phyloP scores from a whole-genome alignment of 2,888 invertebrate genomes.

The Torymus tubicola region DNA sequence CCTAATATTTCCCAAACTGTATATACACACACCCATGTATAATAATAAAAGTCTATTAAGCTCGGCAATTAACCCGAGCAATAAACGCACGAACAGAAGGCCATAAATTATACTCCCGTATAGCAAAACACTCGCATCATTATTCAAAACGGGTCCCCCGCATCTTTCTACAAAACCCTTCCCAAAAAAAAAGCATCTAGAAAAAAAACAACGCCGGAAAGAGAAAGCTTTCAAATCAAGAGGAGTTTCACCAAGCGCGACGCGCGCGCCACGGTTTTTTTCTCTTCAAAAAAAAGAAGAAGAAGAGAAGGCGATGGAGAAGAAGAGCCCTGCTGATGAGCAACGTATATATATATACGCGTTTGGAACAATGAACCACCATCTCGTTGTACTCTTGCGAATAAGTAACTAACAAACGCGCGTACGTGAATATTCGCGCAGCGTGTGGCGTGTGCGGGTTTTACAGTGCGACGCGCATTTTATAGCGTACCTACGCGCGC shows the following conservation, averaged over 20 bases:
- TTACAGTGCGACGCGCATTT: slow-evolving; percentile 28
- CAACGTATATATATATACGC: no score
- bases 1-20: no score
- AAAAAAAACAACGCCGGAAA: neutral
- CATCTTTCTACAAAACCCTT: slow-evolving; percentile 4
- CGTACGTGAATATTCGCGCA: slow-evolving; percentile 17
- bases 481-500: slow-evolving; percentile 41
- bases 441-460: slow-evolving; percentile 51
- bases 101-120: no score
- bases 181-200: neutral
- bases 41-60: neutral
- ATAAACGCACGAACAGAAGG: neutral
- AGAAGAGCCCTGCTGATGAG: no score
- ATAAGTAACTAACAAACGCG: no score
- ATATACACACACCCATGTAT: no score
- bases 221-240: slow-evolving; percentile 5
- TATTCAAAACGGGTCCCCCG: neutral
- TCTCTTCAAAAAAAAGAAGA: no score
- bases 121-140: neutral
- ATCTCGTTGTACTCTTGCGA: no score
- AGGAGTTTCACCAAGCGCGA: slow-evolving; percentile 9
- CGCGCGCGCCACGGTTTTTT: no score
- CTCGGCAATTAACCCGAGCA: neutral
- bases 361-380: no score
- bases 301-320: no score